phyloP scores from a whole-genome alignment of 2,888 invertebrate genomes.

The Lasius fuliginosus region DNA sequence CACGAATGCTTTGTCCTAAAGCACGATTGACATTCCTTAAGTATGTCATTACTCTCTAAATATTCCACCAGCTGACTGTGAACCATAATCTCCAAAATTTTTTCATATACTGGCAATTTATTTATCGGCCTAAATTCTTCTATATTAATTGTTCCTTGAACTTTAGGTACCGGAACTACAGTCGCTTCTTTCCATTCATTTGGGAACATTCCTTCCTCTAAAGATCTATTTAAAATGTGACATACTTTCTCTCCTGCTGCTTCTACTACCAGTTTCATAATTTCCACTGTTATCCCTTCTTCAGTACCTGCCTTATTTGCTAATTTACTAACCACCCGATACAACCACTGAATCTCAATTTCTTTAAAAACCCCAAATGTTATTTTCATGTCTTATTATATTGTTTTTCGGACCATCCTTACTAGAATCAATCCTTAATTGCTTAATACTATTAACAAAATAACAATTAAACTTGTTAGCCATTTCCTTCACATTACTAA shows the following conservation, averaged over 20 bases:
- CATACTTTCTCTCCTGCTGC: slow-evolving; percentile 29
- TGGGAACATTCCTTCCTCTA: neutral
- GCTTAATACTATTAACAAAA: slow-evolving; percentile 16
- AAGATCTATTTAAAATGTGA: neutral
- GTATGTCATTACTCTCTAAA: neutral
- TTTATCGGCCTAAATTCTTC: slow-evolving; percentile 24
- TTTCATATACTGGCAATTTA: neutral
- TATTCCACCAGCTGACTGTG: slow-evolving; percentile 22
- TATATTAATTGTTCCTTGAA: slow-evolving; percentile 21
- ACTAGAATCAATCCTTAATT: no score
- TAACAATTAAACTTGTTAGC: neutral
- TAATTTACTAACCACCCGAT: neutral
- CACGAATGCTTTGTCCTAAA: slow-evolving; percentile 60
- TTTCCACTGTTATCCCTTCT: neutral
- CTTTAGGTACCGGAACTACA: slow-evolving; percentile 6
- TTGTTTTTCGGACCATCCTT: no score
- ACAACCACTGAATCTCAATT: no score
- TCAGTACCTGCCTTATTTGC: slow-evolving; percentile 9
- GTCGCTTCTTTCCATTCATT: slow-evolving; percentile 15
- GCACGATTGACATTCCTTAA: slow-evolving; percentile 52
- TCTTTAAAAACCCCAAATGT: no score
- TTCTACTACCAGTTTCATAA: slow-evolving; percentile 34
- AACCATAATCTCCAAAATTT: slow-evolving; percentile 24
- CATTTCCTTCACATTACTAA: neutral
- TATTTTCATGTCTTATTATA: no score